Base-by-base conservation (phyloP, 2,797 vertebrate species). In the Enteromius treurensis region DNA sequence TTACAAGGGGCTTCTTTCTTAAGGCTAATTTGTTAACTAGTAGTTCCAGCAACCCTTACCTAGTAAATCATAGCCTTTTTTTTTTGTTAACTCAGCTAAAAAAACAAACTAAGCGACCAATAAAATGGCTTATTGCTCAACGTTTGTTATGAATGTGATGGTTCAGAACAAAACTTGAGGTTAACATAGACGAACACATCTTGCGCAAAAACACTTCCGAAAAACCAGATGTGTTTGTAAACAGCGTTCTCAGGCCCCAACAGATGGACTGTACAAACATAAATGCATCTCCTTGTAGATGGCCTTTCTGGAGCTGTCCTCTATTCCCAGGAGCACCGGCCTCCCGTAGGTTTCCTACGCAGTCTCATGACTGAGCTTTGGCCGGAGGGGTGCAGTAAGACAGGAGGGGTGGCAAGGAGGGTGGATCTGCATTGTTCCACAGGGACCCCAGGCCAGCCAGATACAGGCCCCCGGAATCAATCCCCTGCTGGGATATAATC, bases 401-500 rank as follows among this genome's bases (percentile, higher is more conserved):
- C 83, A 79, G 73, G 80, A 85, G 84, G 85, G 86, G 83, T 62
- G 71, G 73, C 71, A 64, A 80, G 81, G 60, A 77, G 60, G 79
- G 85, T 67, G 84, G 80, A 84, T 82, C 71, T 51, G 34, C 79
- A 88, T 88, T 90, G 90, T 89, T 88, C 78, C 70, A 71, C 74
- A 53, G 67, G 87, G 84, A 80, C 81, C 82, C 81, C 62, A 47
- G 84, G 86, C 84, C 81, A 60, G 75, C 64, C 80, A 79, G 83
- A 88, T 82, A 83, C 83, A 86, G 86, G 77, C 88, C 87, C 81
- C 84, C 77, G 81, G 87, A 89, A 90, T 89, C 84, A 88, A 87
- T 88, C 88, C 87, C 89, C 87, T 77, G 67, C 83, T 79, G 82
- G 81, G 87, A 86, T 84, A 86, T 90, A 92, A 91, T 89, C 89